Percentiles rank a stretch among this genome's conserved stretches.
Conservation (phyloP, 2,113 vertebrate genomes). For the Zosterops pallidus region DNA sequence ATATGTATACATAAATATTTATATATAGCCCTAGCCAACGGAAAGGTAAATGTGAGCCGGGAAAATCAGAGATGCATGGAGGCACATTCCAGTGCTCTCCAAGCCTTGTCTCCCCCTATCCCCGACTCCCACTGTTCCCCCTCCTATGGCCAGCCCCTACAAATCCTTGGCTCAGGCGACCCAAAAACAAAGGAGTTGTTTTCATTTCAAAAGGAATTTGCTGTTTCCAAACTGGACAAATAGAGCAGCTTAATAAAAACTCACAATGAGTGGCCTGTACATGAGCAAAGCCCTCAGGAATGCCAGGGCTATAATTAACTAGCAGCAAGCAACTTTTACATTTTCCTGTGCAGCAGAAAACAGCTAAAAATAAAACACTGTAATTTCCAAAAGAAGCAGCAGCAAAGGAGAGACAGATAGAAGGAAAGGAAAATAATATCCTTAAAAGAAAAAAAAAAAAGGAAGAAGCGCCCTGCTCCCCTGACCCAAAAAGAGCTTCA, state of each 20-base stretch:
- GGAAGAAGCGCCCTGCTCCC: conserved; percentile 1
- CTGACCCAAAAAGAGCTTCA: conserved; percentile 25
- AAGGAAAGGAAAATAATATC: conserved; percentile 45
- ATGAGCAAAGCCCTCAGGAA: conserved; percentile 74
- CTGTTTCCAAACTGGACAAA: conserved; percentile 72
- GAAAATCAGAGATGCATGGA: neutral
- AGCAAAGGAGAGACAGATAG: conserved; percentile 43
- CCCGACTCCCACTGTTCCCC: conserved; percentile 6
- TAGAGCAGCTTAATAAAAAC: conserved; percentile 72
- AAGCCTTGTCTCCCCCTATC: neutral
- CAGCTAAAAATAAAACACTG: conserved; percentile 74
- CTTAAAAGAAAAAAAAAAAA: neutral
- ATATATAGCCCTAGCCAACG: conserved; percentile 19
- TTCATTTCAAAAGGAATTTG: conserved; percentile 71
- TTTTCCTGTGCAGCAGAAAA: conserved; percentile 72
- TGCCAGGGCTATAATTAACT: conserved; percentile 75
- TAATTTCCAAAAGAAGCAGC: conserved; percentile 66
- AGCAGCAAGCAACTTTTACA: conserved; percentile 74
- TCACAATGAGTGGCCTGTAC: conserved; percentile 74
- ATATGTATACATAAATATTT: conserved; percentile 60
- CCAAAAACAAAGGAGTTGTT: conserved; percentile 68
- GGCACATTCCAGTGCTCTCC: neutral
- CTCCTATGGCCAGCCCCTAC: conserved; percentile 33
- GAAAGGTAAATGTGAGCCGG: neutral
- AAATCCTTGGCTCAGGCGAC: conserved; percentile 54